Conservation (phyloP, 1,140 invertebrate genomes). For the Ditylenchus dipsaci region DNA sequence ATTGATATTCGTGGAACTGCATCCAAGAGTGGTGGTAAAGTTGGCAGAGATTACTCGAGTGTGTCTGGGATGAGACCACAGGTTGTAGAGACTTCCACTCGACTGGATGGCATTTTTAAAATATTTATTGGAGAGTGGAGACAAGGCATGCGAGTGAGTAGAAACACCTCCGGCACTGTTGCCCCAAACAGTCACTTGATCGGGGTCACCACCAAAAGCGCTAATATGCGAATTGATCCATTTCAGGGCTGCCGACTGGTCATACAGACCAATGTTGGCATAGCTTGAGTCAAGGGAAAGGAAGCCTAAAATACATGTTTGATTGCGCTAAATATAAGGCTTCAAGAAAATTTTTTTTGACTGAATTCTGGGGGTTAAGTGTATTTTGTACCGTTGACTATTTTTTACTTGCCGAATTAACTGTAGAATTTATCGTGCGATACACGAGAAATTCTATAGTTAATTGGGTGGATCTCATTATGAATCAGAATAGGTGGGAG, state of each 20-base stretch:
- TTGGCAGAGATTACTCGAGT: not conserved
- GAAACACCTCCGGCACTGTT: conserved; percentile 71
- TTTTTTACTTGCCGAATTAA: too few species aligned
- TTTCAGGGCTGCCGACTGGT: conserved; percentile 66
- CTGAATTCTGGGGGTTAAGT: too few species aligned
- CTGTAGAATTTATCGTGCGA: too few species aligned
- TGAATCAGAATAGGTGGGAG: too few species aligned
- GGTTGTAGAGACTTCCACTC: not conserved
- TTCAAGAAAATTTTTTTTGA: too few species aligned
- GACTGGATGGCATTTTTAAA: not conserved
- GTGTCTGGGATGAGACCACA: not conserved
- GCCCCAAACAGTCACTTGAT: conserved; percentile 84
- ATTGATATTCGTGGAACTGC: not conserved
- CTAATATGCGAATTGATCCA: conserved; percentile 74
- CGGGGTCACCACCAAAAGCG: conserved; percentile 82
- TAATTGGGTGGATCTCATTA: too few species aligned
- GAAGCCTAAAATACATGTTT: conserved; percentile 18
- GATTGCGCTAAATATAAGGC: too few species aligned
- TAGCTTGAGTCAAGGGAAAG: not conserved
- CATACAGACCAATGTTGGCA: conserved; percentile 14
- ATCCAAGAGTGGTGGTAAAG: not conserved
- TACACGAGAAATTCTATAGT: too few species aligned
- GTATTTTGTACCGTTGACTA: too few species aligned
- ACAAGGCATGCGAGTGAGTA: conserved; percentile 1
- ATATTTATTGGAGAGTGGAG: not conserved